phyloP scores from a whole-genome alignment of 2,113 vertebrate genomes.

The Platichthys stellatus region DNA sequence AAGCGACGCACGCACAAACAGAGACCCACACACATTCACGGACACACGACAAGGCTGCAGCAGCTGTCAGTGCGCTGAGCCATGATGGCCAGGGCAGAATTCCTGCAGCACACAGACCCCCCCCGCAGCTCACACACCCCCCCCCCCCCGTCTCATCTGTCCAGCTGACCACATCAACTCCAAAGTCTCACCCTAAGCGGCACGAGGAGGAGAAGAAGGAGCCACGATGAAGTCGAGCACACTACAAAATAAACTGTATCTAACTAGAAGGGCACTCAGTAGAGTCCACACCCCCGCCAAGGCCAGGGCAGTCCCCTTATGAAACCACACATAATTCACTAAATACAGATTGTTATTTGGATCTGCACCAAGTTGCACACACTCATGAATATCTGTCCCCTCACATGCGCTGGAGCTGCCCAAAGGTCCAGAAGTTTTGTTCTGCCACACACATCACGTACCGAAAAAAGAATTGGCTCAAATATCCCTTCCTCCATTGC shows the following conservation, averaged over 20 bases:
- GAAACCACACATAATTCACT: no score
- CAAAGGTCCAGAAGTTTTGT: no score
- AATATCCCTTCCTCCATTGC: no score
- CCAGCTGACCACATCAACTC: constrained; percentile 66
- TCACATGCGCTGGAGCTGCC: no score
- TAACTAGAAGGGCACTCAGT: neutral
- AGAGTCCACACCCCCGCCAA: no score
- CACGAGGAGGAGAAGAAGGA: constrained; percentile 14
- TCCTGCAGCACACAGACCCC: constrained; percentile 53
- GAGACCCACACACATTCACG: constrained; percentile 21
- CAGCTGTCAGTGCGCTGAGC: constrained; percentile 76
- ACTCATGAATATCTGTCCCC: no score
- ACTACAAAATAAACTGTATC: constrained; percentile 1
- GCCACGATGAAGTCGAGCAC: neutral
- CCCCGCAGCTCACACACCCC: no score
- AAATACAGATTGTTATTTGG: no score
- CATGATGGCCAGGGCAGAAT: constrained; percentile 65
- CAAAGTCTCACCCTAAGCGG: constrained; percentile 14
- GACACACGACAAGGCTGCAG: constrained; percentile 56
- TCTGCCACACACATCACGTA: no score
- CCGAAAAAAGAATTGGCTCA: no score
- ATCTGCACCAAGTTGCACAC: no score
- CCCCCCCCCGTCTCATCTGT: constrained; percentile 68
- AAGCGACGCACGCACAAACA: constrained; percentile 5
- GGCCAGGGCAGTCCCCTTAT: no score